phyloP scores from a whole-genome alignment of 2,888 invertebrate species.

The Synergus laeviventris region DNA sequence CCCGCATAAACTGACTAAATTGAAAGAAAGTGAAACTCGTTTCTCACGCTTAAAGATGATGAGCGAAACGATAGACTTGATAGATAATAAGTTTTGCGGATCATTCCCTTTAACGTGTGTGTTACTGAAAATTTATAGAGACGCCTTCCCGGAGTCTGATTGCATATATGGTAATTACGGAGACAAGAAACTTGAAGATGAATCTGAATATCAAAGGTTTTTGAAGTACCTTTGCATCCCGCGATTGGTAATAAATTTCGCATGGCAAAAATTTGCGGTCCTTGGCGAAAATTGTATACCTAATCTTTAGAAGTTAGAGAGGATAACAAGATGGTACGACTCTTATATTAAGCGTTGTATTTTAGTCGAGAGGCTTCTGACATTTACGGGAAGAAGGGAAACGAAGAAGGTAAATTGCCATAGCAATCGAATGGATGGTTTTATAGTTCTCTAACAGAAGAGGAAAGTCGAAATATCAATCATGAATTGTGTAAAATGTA shows the following conservation, averaged over 20 bases:
- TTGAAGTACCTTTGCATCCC: not conserved
- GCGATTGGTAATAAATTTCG: not conserved
- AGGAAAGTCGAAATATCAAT: conserved; percentile 8
- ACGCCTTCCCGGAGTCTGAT: not conserved
- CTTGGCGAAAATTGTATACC: not conserved
- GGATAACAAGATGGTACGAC: conserved; percentile 29
- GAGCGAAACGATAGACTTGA: conserved; percentile 15
- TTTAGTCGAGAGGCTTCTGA: conserved; percentile 38
- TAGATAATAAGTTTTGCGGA: conserved; percentile 21
- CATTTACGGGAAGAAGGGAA: conserved; percentile 38
- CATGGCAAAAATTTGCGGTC: not conserved
- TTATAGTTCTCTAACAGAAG: conserved; percentile 6
- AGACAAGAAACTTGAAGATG: not conserved
- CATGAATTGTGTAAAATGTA: not conserved
- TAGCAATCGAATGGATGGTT: conserved; percentile 14
- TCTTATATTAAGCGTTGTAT: conserved; percentile 27
- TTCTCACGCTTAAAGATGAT: conserved; percentile 38
- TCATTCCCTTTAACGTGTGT: not conserved
- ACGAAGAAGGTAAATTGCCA: conserved; percentile 31
- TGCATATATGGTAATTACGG: conserved; percentile 1
- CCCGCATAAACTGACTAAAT: conserved; percentile 34
- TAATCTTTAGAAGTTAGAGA: conserved; percentile 5
- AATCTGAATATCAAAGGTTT: not conserved
- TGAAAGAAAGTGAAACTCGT: conserved; percentile 38
- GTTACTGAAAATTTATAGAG: conserved; percentile 8